Conservation (phyloP, 2,888 invertebrate genomes). For the Chrysolina americana region DNA sequence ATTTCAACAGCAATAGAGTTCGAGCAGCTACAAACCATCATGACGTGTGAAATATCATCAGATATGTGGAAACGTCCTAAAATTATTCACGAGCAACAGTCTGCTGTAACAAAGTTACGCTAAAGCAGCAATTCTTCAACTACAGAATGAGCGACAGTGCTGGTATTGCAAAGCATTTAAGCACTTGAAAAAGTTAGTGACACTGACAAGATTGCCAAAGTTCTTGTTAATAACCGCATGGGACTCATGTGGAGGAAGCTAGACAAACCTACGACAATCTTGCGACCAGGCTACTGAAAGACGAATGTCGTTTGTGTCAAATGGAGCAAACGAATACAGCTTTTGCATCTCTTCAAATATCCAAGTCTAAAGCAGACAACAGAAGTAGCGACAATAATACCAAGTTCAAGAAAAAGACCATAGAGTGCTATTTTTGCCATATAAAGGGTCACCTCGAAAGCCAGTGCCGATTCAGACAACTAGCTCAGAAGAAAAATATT, state of each 20-base stretch:
- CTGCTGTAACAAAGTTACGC: not conserved
- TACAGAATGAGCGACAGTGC: too few relatives aligned
- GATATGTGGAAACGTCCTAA: not conserved
- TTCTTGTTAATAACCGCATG: not conserved
- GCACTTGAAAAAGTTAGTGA: not conserved
- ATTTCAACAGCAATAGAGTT: too few relatives aligned
- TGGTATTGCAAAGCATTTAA: not conserved
- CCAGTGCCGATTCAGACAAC: too few relatives aligned
- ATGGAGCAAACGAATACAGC: too few relatives aligned
- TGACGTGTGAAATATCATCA: not conserved
- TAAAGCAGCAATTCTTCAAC: not conserved
- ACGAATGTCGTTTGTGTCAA: not conserved
- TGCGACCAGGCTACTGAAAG: not conserved
- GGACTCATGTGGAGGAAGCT: conserved; percentile 5
- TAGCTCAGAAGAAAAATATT: too few relatives aligned
- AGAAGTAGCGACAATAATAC: too few relatives aligned
- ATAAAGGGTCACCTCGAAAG: too few relatives aligned
- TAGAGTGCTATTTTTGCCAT: too few relatives aligned
- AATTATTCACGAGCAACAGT: not conserved
- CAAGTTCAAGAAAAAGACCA: too few relatives aligned
- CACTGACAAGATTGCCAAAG: conserved; percentile 2
- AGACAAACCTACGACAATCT: conserved; percentile 1
- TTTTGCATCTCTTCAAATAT: too few relatives aligned
- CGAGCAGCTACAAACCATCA: too few relatives aligned
- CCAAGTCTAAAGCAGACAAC: too few relatives aligned